A percentile compares a stretch with the other conserved stretches of the same genome.
Evolutionary conservation across 2,797 vertebrate genomes (phyloP).

Genomic region (Sebastes vulpes): DNA sequence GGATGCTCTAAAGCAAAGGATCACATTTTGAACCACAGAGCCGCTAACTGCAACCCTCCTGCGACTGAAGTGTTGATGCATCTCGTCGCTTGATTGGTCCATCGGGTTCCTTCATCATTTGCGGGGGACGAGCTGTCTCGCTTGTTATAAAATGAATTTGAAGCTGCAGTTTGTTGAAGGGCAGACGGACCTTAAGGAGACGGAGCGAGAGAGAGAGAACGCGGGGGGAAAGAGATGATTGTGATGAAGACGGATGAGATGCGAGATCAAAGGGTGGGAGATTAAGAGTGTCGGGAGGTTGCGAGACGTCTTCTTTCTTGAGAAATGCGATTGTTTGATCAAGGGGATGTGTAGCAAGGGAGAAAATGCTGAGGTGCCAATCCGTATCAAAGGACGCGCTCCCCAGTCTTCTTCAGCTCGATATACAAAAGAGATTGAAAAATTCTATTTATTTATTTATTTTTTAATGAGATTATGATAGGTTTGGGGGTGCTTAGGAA

Average conservation of each 20-base stretch:
- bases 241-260: constrained; percentile 47
- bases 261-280: constrained; percentile 71
- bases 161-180: constrained; percentile 66
- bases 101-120: constrained; percentile 10
- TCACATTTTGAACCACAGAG: not conserved
- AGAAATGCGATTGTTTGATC: constrained; percentile 72
- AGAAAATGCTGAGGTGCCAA: constrained; percentile 55
- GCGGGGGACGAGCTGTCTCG: not conserved
- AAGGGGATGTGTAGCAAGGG: constrained; percentile 48
- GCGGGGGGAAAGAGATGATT: constrained; percentile 39
- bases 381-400: constrained; percentile 50
- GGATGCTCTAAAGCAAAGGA: not conserved
- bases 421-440: constrained; percentile 13
- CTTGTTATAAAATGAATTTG: constrained; percentile 26
- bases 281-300: constrained; percentile 68
- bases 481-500: not conserved
- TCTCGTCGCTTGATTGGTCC: not conserved
- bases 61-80: constrained; percentile 12
- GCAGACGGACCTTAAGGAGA: constrained; percentile 48
- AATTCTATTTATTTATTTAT: constrained; percentile 1
- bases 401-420: constrained; percentile 11
- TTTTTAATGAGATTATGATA: not conserved
- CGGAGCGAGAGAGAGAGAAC: not conserved
- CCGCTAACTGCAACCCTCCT: not conserved
- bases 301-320: constrained; percentile 68